phyloP scores from a whole-genome alignment of 2,888 invertebrate genomes.

The Sinhomidia bicolor region DNA sequence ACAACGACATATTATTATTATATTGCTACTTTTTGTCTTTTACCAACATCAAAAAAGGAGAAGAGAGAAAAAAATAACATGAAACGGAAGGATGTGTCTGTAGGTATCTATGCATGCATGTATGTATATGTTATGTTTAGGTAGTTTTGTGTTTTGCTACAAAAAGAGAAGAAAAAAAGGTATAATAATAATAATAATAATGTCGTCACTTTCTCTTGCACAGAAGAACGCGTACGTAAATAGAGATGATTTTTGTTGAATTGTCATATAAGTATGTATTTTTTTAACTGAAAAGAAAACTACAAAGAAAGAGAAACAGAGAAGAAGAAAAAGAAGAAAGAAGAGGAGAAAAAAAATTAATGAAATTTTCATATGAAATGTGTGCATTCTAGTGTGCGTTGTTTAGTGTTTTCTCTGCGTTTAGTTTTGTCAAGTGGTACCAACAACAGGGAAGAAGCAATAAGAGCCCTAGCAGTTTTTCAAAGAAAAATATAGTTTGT shows the following conservation, averaged over 20 bases:
- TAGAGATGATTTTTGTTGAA: conserved; percentile 16
- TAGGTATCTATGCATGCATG: no score
- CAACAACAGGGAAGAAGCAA: no score
- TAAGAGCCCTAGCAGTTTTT: no score
- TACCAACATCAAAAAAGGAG: no score
- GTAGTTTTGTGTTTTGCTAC: no score
- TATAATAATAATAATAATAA: no score
- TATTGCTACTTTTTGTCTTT: background rate
- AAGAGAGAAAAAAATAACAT: conserved; percentile 49
- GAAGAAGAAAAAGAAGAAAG: no score
- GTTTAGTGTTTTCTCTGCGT: conserved; percentile 31
- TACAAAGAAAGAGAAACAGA: no score
- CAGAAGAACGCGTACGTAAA: background rate
- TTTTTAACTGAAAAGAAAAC: conserved; percentile 23
- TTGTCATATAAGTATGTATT: background rate
- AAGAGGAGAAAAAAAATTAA: conserved; percentile 48
- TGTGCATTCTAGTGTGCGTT: background rate
- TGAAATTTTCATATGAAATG: conserved; percentile 65
- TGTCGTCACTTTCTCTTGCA: background rate
- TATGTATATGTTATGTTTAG: no score
- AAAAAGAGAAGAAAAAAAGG: no score
- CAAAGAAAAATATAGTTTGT: no score
- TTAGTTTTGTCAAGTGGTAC: conserved; percentile 5
- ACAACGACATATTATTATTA: conserved; percentile 1
- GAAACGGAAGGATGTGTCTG: conserved; percentile 45